Base-by-base conservation (phyloP, 1,140 invertebrate genomes). In the Streblospio benedicti region DNA sequence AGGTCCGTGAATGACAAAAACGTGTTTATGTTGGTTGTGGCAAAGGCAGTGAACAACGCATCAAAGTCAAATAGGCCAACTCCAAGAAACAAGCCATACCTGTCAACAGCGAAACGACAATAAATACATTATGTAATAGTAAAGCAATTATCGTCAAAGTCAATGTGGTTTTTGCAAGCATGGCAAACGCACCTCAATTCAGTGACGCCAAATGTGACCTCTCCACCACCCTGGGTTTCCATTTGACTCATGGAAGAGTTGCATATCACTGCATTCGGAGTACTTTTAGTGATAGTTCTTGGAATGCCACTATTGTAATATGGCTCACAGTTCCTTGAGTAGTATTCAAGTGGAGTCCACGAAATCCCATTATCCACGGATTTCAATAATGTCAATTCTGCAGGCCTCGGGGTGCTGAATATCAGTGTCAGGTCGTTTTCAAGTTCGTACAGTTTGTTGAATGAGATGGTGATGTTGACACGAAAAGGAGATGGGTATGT, bases 291-390 rank as follows among this genome's bases (percentile, higher is more conserved):
- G 5, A 51, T n/a, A 1, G 27, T 33, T 9, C 16, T 18, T 33
- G 59, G 38, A 25, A 57, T 30, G 6, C 50, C 44, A 31, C 31
- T n/a, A 16, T 53, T 57, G 5, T 35, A 60, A 27, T 51, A 44
- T 6, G 23, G 38, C 3, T 16, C 9, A 41, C 69, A 70, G 49
- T 63, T 52, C n/a, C 54, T 60, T 2, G 92, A 93, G 76, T 94
- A 97, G 74, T 90, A 96, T 79, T 97, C 93, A 70, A 95, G 93
- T 0, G 93, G 89, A 68, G 91, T 88, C 93, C 93, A 97, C 12
- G 88, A 91, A 62, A 87, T 85, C 0, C 93, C 93, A 71, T 89
- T 89, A 74, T 97, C 92, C 79, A 89, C 87, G 64, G 67, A 69
- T 59, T 66, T 69, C 41, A 62, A 56, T n/a, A 69, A 28, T 25